Evolutionary conservation across 2,888 invertebrate species (phyloP), one percentile per base, ranked within the genome.

Genomic region (Lordiphosa andalusiaca): DNA sequence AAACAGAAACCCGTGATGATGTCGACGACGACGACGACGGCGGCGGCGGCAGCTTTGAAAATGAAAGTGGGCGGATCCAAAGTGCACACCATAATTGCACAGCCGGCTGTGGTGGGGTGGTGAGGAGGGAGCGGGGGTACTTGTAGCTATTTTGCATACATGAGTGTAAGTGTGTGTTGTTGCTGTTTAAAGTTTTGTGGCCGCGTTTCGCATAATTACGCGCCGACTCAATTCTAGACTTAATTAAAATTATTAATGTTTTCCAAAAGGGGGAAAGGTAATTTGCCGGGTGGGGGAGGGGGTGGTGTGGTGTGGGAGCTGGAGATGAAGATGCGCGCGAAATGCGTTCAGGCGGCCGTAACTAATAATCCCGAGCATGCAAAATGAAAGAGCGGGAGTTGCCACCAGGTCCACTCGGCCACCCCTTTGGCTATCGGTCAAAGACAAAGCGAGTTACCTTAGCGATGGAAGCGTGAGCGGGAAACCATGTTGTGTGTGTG

Each of bases 321-420:
- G 16, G 7, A 38, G 16, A 16, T 44, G 47, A 30, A 54, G 49
- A 58, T 30, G 56, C 57, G 69, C 53, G 53, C 61, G 64, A 78
- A 78, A 85, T 81, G 84, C 84, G 82, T 85, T 84, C 85, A 86
- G 69, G 80, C 78, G 78, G 85, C 77, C 86, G 86, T 81, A 85
- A 85, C 84, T 81, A 81, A 81, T 81, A 81, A 81, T 83, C 60
- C 60, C 61, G 48, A 53, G 65, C 80, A 81, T 81, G 80, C 85
- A 84, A 86, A 69, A 67, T n/a, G 36, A 41, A 47, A 35, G 16
- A 16, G 7, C 23, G 25, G 33, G 23, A 36, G 49, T 10, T 36
- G 25, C 4, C 16, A n/a, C 12, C 30, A 47, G 10, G 25, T 6
- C 25, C 25, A 25, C 25, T 25, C 25, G 6, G 9, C n/a, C 2